Percentiles rank a stretch among this genome's conserved stretches.
These are phyloP conservation scores for Pluvianellus socialis DNA, from an alignment of 2,113 vertebrate genomes.

Conservation along the genomic window DNA sequence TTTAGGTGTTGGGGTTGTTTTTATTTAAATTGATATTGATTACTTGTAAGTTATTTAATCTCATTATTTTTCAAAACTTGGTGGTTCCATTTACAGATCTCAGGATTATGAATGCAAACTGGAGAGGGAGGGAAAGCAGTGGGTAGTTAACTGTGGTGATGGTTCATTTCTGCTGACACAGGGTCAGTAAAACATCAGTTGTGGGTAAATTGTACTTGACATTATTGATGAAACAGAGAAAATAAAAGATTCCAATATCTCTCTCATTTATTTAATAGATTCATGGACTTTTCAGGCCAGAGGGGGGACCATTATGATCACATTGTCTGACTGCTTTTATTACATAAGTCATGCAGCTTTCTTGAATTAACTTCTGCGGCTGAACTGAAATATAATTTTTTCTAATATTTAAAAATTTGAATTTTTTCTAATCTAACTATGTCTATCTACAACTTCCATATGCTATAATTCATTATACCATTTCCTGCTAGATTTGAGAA, in stretches of 20 bases:
- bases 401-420: background rate
- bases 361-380: background rate
- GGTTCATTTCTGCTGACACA: background rate
- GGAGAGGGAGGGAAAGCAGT: background rate
- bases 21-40: background rate
- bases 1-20: background rate
- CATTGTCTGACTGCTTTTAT: background rate
- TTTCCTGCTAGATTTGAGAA: background rate
- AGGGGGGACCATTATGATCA: background rate
- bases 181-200: background rate
- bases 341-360: background rate
- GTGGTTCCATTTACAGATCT: background rate
- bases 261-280: constrained; percentile 19
- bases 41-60: background rate
- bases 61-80: background rate
- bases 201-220: background rate
- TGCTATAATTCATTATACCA: background rate
- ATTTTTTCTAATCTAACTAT: background rate
- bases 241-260: background rate
- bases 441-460: background rate
- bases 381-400: background rate
- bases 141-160: background rate
- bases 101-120: background rate
- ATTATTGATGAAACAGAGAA: background rate
- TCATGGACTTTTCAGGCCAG: background rate